These are phyloP conservation scores for Mastacembelus armatus DNA, from an alignment of 2,797 vertebrate species.

Conservation along the genomic window DNA sequence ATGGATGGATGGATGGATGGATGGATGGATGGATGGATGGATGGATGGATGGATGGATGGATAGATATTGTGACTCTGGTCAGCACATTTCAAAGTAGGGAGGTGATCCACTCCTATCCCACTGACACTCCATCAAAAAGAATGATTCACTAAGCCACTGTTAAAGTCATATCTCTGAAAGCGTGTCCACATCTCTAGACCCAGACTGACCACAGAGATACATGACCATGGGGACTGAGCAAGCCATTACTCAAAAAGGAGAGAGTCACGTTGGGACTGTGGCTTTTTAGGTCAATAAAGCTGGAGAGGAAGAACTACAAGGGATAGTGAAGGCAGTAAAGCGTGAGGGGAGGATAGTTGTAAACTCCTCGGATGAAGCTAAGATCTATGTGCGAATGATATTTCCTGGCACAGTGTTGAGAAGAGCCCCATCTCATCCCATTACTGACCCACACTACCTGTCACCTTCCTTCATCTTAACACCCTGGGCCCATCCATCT, in stretches of 20 bases:
- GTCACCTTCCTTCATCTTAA: slow-evolving; percentile 41
- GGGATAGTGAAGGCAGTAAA: no score
- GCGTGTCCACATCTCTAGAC: slow-evolving; percentile 24
- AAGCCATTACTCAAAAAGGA: slow-evolving; percentile 40
- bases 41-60: no score
- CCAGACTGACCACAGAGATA: slow-evolving; percentile 38
- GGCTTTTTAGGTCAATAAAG: slow-evolving; percentile 66
- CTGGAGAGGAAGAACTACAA: slow-evolving; percentile 21
- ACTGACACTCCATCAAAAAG: slow-evolving; percentile 42
- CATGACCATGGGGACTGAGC: slow-evolving; percentile 35
- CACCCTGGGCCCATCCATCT: slow-evolving; percentile 46
- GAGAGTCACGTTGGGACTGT: slow-evolving; percentile 37
- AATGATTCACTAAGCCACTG: slow-evolving; percentile 51
- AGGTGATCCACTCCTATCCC: slow-evolving; percentile 5
- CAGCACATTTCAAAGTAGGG: slow-evolving; percentile 7
- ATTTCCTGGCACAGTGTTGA: slow-evolving; percentile 29
- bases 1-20: no score
- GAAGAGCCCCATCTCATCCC: slow-evolving; percentile 35
- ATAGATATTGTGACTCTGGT: no score
- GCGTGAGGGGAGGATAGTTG: not conserved
- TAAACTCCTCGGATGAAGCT: slow-evolving; percentile 24
- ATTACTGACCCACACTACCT: slow-evolving; percentile 63
- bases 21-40: no score
- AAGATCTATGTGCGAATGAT: slow-evolving; percentile 35
- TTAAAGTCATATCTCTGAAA: slow-evolving; percentile 48